Percentiles rank a stretch among this genome's conserved stretches.
phyloP scores from a whole-genome alignment of 2,888 invertebrate species.

The Epistrophe grossulariae region DNA sequence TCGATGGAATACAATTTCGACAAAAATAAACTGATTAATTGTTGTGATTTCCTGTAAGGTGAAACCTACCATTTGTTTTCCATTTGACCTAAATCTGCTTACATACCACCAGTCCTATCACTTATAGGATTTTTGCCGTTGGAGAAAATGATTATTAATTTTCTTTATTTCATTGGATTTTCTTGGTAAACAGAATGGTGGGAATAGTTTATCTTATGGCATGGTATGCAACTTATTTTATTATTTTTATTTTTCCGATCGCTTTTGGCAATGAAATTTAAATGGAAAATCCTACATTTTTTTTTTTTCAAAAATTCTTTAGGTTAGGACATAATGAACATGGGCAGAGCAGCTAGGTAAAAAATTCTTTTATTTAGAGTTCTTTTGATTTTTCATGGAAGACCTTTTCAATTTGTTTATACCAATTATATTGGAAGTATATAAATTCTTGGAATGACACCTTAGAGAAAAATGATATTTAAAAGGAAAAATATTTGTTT shows the following conservation, averaged over 20 bases:
- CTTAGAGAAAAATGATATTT: too few relatives aligned
- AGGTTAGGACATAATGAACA: background rate
- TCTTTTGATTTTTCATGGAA: too few relatives aligned
- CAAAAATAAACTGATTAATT: slow-evolving; percentile 6
- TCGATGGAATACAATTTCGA: background rate
- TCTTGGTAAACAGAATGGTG: background rate
- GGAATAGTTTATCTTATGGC: background rate
- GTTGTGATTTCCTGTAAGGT: background rate
- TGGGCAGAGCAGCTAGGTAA: too few relatives aligned
- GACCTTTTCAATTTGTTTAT: too few relatives aligned
- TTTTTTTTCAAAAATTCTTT: background rate
- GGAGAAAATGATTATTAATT: background rate
- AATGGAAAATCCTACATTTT: background rate
- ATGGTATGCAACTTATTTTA: background rate
- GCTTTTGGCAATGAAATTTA: background rate
- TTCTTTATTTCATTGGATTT: background rate
- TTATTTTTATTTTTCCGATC: background rate
- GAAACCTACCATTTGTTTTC: slow-evolving; percentile 4
- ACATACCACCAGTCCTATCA: background rate
- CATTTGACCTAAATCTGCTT: slow-evolving; percentile 1
- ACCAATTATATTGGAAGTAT: too few relatives aligned
- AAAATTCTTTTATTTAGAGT: too few relatives aligned
- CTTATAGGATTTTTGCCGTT: background rate
- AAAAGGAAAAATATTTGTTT: too few relatives aligned
- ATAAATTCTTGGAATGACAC: too few relatives aligned